A percentile compares a stretch with the other conserved stretches of the same genome.
phyloP scores from a whole-genome alignment of 2,888 invertebrate species.

The Rambutsinella grinnellia region DNA sequence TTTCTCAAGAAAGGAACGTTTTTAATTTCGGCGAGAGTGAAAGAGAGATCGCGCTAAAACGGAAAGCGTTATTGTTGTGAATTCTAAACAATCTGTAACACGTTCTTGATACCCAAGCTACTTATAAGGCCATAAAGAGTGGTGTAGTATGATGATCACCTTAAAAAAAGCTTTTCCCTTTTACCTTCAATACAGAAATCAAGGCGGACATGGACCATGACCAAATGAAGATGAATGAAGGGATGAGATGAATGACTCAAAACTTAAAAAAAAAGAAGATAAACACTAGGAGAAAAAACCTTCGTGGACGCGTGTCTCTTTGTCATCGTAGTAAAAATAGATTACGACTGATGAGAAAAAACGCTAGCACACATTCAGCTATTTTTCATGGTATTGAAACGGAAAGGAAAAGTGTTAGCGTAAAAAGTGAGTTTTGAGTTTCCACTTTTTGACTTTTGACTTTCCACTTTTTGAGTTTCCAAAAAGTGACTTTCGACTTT shows the following conservation, averaged over 20 bases:
- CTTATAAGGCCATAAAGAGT: too few species aligned
- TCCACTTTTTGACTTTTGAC: too few species aligned
- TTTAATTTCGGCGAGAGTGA: background rate
- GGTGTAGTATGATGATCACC: background rate
- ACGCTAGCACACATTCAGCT: background rate
- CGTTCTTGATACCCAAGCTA: too few species aligned
- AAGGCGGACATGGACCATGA: conserved; percentile 47
- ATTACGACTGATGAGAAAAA: background rate
- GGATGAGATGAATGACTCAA: conserved; percentile 23
- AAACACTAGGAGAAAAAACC: background rate
- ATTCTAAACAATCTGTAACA: background rate
- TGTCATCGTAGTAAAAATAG: too few species aligned
- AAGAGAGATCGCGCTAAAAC: conserved; percentile 9
- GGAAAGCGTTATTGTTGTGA: background rate
- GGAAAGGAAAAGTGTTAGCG: conserved; percentile 52
- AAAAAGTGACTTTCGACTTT: too few species aligned
- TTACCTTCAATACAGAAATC: background rate
- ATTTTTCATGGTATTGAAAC: conserved; percentile 35
- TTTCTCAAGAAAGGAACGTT: conserved; percentile 37
- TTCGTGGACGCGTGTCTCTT: background rate
- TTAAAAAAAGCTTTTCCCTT: background rate
- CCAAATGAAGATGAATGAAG: conserved; percentile 45
- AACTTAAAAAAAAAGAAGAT: background rate
- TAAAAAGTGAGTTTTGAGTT: too few species aligned
- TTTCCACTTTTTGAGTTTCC: too few species aligned